These are phyloP conservation scores for Teleogryllus oceanicus DNA, from an alignment of 2,888 invertebrate species.

Conservation along the genomic window DNA sequence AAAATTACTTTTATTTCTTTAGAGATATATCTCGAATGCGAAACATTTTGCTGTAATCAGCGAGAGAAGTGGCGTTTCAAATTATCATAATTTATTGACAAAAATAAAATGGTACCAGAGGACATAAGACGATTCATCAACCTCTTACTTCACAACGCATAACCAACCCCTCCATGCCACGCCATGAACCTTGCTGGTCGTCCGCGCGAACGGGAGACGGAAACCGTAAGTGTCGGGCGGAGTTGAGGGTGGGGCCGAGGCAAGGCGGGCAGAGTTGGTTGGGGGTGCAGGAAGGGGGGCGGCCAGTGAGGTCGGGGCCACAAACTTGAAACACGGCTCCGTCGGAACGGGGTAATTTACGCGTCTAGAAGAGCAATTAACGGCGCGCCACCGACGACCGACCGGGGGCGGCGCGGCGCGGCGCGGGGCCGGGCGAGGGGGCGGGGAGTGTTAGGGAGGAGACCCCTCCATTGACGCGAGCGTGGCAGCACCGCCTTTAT, in stretches of 20 bases:
- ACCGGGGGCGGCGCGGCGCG: not conserved
- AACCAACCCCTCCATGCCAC: too few species aligned
- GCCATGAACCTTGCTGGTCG: too few species aligned
- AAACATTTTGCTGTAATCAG: too few species aligned
- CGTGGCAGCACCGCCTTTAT: not conserved
- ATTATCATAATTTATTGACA: too few species aligned
- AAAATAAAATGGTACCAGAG: too few species aligned
- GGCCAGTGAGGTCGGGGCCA: not conserved
- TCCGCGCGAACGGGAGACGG: not conserved
- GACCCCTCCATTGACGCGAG: not conserved
- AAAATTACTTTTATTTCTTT: too few species aligned
- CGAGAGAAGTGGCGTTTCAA: too few species aligned
- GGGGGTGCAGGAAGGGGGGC: not conserved
- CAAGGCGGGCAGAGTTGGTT: not conserved
- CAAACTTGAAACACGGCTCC: constrained; percentile 1
- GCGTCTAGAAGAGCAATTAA: not conserved
- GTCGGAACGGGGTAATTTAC: not conserved
- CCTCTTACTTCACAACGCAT: too few species aligned
- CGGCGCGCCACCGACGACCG: not conserved
- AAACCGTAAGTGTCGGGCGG: not conserved
- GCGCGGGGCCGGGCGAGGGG: not conserved
- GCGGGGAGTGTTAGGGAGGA: not conserved
- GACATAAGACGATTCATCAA: too few species aligned
- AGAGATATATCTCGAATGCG: too few species aligned
- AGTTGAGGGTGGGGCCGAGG: not conserved